Evolutionary conservation across 1,140 invertebrate genomes (phyloP).

Genomic region (Pemphigus obesinymphae): DNA sequence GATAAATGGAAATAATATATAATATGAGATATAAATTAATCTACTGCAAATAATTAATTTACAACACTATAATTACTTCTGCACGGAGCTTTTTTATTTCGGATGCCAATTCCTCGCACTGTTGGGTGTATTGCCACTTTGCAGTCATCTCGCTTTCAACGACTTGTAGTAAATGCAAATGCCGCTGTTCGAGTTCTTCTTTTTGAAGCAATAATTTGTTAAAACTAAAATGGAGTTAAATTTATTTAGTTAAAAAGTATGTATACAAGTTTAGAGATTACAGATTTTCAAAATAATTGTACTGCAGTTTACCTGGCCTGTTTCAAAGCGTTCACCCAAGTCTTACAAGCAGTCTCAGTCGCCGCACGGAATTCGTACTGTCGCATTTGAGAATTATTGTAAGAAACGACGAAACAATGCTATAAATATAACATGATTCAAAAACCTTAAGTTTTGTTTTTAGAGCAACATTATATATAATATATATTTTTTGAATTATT

Average conservation of each 20-base stretch:
- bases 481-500: background rate
- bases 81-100: conserved; percentile 86
- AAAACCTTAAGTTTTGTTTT: too few species aligned
- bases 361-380: conserved; percentile 82
- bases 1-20: too few species aligned
- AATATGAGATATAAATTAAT: too few species aligned
- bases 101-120: conserved; percentile 80
- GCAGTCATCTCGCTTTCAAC: conserved; percentile 88
- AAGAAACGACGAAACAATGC: conserved; percentile 88
- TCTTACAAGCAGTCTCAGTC: conserved; percentile 77
- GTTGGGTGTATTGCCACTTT: conserved; percentile 89
- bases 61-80: conserved; percentile 61
- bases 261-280: background rate
- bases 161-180: conserved; percentile 85
- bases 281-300: background rate
- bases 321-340: conserved; percentile 84
- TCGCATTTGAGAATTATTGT: conserved; percentile 76
- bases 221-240: conserved; percentile 69
- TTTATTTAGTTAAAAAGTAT: background rate
- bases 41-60: background rate
- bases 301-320: conserved; percentile 70
- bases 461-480: background rate
- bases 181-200: conserved; percentile 89
- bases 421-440: conserved; percentile 45
- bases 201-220: conserved; percentile 86